Base-by-base conservation (phyloP, 1,140 invertebrate species). In the Euwallacea fornicatus region DNA sequence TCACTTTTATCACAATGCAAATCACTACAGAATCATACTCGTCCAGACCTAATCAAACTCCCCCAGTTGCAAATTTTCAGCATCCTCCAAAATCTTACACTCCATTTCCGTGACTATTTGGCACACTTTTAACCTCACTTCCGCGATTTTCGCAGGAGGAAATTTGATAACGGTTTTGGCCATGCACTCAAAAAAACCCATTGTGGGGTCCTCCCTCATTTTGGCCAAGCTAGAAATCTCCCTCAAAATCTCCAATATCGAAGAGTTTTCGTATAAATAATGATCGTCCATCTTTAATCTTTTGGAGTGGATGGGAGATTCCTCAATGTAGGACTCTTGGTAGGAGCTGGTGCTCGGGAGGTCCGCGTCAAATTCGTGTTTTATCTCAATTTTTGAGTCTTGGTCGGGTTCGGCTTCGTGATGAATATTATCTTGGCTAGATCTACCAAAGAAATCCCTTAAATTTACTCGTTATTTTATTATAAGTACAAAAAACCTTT, bases 131-230 rank as follows among this genome's bases (percentile, higher is more conserved):
- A 74, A 42, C 42, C 68, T 74, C 0, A 67, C 69, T 43, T 74
- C 73, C 13, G 73, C 73, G 10, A 64, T 69, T 59, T 66, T 13
- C n/a, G 59, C 65, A 7, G 73, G 56, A 13, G 71, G 71, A 67
- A 75, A 75, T 41, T 13, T 46, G 47, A 76, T 68, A 0, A 76
- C 75, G 7, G 73, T 76, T 54, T 71, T 69, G 1, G 73, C 75
- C 67, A 76, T 75, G 55, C 75, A 73, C 6, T 69, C 75, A 42
- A 76, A 75, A 69, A 76, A 76, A n/a, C 56, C 33, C 59, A 59
- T 59, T 41, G 70, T 65, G 2, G 73, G 73, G 63, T 76, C 41
- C 2, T 73, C 47, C 13, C 50, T 66, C 7, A 15, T 13, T 33
- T 54, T 66, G n/a, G 69, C 42, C 42, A 68, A 10, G 16, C 71